phyloP scores from a whole-genome alignment of 92 coral and sea anemone species.

The Epizoanthus fatuus region DNA sequence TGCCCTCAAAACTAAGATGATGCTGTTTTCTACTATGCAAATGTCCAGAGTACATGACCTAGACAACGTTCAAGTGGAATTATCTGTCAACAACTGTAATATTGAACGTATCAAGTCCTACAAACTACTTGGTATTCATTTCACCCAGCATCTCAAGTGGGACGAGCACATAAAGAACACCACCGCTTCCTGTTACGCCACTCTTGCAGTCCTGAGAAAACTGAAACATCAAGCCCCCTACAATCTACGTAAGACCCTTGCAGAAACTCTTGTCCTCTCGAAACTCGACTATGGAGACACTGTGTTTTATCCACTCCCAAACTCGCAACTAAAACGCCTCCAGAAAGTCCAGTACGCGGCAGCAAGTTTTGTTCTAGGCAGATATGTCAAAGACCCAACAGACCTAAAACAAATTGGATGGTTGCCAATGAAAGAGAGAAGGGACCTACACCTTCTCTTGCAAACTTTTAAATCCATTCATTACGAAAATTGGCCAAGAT shows the following conservation, averaged over 20 bases:
- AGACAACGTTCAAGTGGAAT: neutral
- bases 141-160: neutral
- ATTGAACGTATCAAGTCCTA: conserved; percentile 5
- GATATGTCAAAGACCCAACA: conserved; percentile 9
- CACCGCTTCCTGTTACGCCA: conserved; percentile 14
- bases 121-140: conserved; percentile 29
- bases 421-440: neutral
- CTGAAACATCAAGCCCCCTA: neutral
- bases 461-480: neutral
- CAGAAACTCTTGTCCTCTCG: neutral
- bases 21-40: neutral
- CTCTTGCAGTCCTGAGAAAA: neutral
- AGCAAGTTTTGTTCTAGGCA: conserved; percentile 11
- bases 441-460: neutral
- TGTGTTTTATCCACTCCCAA: neutral
- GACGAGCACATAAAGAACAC: neutral
- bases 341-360: neutral
- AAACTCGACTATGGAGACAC: neutral
- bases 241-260: conserved; percentile 21
- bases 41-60: neutral
- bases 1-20: neutral
- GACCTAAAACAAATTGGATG: neutral
- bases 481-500: no score
- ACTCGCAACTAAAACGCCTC: no score
- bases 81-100: neutral